A percentile compares a stretch with the other conserved stretches of the same genome.
These are phyloP conservation scores for Gymnopithys bicolor DNA, from an alignment of 2,797 vertebrate genomes.

Conservation along the genomic window DNA sequence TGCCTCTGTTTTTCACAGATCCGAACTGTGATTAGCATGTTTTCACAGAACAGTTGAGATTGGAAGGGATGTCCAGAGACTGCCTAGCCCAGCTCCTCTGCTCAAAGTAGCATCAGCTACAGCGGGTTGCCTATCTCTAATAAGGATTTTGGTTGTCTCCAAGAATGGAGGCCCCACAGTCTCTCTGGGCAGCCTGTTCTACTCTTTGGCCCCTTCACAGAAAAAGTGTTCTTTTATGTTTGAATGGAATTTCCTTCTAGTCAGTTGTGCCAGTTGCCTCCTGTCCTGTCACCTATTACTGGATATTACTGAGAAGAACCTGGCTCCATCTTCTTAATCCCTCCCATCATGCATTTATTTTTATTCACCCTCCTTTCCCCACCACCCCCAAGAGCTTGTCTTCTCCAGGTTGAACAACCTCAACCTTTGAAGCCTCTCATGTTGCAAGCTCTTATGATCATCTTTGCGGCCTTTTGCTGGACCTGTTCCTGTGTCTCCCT, in stretches of 20 bases:
- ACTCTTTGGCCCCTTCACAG: background rate
- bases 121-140: background rate
- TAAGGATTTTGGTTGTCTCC: background rate
- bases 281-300: background rate
- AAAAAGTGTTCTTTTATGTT: background rate
- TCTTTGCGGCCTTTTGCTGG: background rate
- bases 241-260: background rate
- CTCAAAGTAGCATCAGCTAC: background rate
- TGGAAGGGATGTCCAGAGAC: background rate
- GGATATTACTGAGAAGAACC: background rate
- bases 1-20: conserved; percentile 22
- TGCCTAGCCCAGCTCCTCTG: background rate
- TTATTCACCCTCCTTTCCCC: background rate
- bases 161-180: background rate
- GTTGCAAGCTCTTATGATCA: background rate
- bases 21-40: background rate
- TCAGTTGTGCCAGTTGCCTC: background rate
- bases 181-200: background rate
- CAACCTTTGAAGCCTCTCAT: background rate
- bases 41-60: background rate
- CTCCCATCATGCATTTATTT: background rate
- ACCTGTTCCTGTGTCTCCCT: background rate
- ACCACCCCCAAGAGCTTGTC: background rate
- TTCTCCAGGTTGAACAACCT: background rate
- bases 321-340: background rate